Conservation (phyloP, 1,140 invertebrate genomes). For the Luehdorfia chinensis region DNA sequence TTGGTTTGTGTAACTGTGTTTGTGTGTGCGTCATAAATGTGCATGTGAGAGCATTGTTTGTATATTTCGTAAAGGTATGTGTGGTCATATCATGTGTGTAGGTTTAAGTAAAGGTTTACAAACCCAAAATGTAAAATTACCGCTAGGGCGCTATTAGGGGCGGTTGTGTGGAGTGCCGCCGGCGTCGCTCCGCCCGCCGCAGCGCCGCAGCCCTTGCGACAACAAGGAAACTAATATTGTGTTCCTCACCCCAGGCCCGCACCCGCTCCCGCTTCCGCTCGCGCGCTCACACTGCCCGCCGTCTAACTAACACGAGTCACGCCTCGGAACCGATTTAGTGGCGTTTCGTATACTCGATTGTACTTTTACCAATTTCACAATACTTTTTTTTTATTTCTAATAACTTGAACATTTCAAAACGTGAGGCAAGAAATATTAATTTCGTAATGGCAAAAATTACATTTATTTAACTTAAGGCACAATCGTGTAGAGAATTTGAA, state of each 20-base stretch:
- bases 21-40: slow-evolving; percentile 18
- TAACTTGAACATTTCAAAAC: slow-evolving; percentile 5
- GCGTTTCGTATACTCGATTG: slow-evolving; percentile 16
- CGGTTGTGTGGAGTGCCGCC: slow-evolving; percentile 65
- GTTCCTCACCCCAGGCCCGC: slow-evolving; percentile 67
- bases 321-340: neutral
- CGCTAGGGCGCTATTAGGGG: slow-evolving; percentile 72
- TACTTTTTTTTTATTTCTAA: neutral
- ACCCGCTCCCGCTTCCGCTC: slow-evolving; percentile 44
- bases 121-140: slow-evolving; percentile 76
- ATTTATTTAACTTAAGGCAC: slow-evolving; percentile 16
- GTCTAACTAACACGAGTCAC: slow-evolving; percentile 12
- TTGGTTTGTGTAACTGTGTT: slow-evolving; percentile 21
- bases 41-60: slow-evolving; percentile 18
- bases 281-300: slow-evolving; percentile 53
- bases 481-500: too few relatives aligned
- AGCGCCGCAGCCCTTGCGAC: slow-evolving; percentile 76
- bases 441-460: slow-evolving; percentile 21
- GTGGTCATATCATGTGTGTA: slow-evolving; percentile 42
- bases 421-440: slow-evolving; percentile 4
- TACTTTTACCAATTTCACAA: slow-evolving; percentile 28
- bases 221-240: slow-evolving; percentile 79
- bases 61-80: slow-evolving; percentile 17
- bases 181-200: slow-evolving; percentile 69
- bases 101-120: slow-evolving; percentile 76